These are phyloP conservation scores for Cantharis nigra DNA, from an alignment of 2,888 invertebrate species.

Conservation along the genomic window DNA sequence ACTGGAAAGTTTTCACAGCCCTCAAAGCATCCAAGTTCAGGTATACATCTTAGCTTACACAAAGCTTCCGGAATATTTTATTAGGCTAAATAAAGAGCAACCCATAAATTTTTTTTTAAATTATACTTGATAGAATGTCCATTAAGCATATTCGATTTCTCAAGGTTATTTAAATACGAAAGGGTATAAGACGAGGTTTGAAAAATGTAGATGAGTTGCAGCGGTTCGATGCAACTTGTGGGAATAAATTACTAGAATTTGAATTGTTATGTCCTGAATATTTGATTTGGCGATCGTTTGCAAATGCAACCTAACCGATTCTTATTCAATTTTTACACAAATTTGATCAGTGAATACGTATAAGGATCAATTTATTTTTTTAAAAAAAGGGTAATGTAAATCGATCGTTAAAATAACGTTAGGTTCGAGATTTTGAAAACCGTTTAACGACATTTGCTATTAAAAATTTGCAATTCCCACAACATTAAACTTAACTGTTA, in stretches of 20 bases:
- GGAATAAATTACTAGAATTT: not conserved
- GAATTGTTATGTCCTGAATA: not conserved
- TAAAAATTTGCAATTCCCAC: not conserved
- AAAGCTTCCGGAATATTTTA: slow-evolving; percentile 15
- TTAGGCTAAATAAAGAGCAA: slow-evolving; percentile 26
- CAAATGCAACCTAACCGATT: slow-evolving; percentile 47
- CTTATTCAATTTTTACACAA: slow-evolving; percentile 50
- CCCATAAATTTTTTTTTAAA: slow-evolving; percentile 36
- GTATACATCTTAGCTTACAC: slow-evolving; percentile 7
- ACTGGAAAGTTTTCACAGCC: slow-evolving; percentile 5
- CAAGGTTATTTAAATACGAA: slow-evolving; percentile 53
- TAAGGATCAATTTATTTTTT: not conserved
- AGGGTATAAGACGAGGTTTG: slow-evolving; percentile 52
- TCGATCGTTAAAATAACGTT: not conserved
- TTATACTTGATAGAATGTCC: slow-evolving; percentile 51
- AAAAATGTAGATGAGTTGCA: slow-evolving; percentile 55
- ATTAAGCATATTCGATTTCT: slow-evolving; percentile 57
- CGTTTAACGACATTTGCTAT: not conserved
- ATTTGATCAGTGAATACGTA: slow-evolving; percentile 17
- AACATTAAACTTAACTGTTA: not conserved
- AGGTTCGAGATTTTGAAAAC: not conserved
- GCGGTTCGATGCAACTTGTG: slow-evolving; percentile 36
- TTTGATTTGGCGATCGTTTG: slow-evolving; percentile 12
- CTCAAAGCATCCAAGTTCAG: slow-evolving; percentile 5
- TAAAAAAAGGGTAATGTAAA: not conserved